Evolutionary conservation across 92 coral and sea anemone species (phyloP), one percentile per base, ranked within the genome.

Genomic region (Paragorgia papillata): DNA sequence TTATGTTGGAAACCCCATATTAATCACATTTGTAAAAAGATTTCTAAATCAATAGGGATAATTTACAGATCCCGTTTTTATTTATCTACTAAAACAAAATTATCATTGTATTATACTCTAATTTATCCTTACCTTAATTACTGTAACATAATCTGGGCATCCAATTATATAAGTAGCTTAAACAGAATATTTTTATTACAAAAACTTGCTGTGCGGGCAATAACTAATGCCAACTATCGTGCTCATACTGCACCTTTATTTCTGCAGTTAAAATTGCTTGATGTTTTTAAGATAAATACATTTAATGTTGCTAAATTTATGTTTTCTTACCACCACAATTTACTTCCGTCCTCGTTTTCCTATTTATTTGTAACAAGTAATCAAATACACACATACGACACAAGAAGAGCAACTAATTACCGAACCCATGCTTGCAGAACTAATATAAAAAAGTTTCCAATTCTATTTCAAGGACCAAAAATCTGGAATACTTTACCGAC

Each of bases 141-240:
- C 56, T 83, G 87, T 75, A 64, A 49, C 28, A 18, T 67, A 55
- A 59, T 44, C 40, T 82, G 86, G 86, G 55, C 82, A 24, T 82
- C 86, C 46, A 73, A 80, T 4, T 73, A 63, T 74, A 71, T 57
- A 25, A 21, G 80, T 48, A 80, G 69, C 49, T 61, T 57, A 54
- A 80, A 80, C 49, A 69, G 80, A 69, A 80, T 80, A 75, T 58
- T 56, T 75, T 57, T 33, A 19, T 40, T 80, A 22, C 86, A 82
- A 57, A 82, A 82, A 39, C 75, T 81, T 29, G 80, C 62, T 63
- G 77, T 82, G 86, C 73, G 82, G 75, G 71, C 86, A 37, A 75
- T 82, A 28, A 57, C 65, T 18, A 71, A 73, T 40, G 73, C 80
- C 19, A 56, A 81, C 58, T 81, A 71, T 46, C 57, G 22, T 26